Percentiles rank a stretch among this genome's conserved stretches.
Evolutionary conservation across 2,797 vertebrate species (phyloP).

Genomic region (Sebastolobus altivelis): DNA sequence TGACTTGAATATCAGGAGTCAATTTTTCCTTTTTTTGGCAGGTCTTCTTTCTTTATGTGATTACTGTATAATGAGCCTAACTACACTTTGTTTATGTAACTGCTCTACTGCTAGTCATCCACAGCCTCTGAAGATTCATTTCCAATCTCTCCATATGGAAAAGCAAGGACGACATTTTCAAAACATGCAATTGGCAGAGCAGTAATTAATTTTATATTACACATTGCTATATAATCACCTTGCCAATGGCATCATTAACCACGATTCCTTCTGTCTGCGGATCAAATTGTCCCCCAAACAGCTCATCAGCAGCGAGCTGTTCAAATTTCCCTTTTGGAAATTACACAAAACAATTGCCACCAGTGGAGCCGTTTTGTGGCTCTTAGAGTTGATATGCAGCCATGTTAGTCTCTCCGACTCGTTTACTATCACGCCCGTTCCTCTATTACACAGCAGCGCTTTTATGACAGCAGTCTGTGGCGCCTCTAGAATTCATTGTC

Average conservation of each 20-base stretch:
- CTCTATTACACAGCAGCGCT: slow-evolving; percentile 38
- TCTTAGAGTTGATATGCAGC: slow-evolving; percentile 29
- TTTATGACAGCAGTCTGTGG: slow-evolving; percentile 33
- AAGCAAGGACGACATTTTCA: slow-evolving; percentile 10
- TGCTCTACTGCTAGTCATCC: background rate
- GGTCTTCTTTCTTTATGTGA: background rate
- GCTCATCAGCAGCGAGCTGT: slow-evolving; percentile 48
- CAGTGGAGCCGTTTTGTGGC: slow-evolving; percentile 43
- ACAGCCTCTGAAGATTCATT: slow-evolving; percentile 12
- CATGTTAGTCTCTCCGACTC: slow-evolving; percentile 31
- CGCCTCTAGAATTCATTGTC: slow-evolving; percentile 37
- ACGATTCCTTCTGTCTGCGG: slow-evolving; percentile 44
- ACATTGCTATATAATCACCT: slow-evolving; percentile 51
- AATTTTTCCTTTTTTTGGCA: background rate
- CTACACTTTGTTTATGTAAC: slow-evolving; percentile 1
- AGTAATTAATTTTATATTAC: slow-evolving; percentile 54
- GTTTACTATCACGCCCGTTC: slow-evolving; percentile 29
- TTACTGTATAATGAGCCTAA: slow-evolving; percentile 3
- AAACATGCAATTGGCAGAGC: slow-evolving; percentile 44
- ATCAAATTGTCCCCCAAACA: slow-evolving; percentile 53
- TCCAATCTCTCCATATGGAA: slow-evolving; percentile 36
- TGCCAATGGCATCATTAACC: slow-evolving; percentile 60
- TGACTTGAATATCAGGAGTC: background rate
- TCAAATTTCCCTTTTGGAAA: slow-evolving; percentile 54
- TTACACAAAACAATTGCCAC: slow-evolving; percentile 49